Evolutionary conservation across 2,113 vertebrate genomes (phyloP).

Genomic region (Nothobranchius furzeri): DNA sequence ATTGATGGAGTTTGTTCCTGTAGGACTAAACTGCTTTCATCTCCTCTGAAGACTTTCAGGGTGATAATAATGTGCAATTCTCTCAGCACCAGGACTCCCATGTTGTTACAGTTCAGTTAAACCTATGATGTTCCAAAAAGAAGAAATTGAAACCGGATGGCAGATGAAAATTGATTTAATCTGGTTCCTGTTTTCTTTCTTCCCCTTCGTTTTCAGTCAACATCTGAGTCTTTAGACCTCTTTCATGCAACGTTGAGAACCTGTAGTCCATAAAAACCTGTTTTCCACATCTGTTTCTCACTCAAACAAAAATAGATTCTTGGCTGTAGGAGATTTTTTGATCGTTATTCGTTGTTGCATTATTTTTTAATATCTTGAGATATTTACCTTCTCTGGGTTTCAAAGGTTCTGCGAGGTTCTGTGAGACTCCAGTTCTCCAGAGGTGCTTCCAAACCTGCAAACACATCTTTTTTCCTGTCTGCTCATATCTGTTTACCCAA

Average conservation of each 20-base stretch:
- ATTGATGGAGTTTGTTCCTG: background rate
- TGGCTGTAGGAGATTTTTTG: constrained; percentile 22
- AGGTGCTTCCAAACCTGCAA: constrained; percentile 22
- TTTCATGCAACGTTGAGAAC: constrained; percentile 69
- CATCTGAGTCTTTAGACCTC: constrained; percentile 66
- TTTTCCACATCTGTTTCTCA: constrained; percentile 73
- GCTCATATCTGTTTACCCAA: constrained; percentile 48
- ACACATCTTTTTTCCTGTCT: constrained; percentile 54
- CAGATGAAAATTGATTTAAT: constrained; percentile 72
- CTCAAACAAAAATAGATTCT: constrained; percentile 38
- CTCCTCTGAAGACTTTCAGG: constrained; percentile 14
- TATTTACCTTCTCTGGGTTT: constrained; percentile 33
- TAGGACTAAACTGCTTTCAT: constrained; percentile 11
- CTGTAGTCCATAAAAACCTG: constrained; percentile 62
- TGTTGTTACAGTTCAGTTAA: constrained; percentile 60
- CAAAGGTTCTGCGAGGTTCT: too few relatives aligned
- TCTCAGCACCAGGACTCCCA: constrained; percentile 28
- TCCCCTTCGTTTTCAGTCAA: constrained; percentile 65
- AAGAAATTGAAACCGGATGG: constrained; percentile 71
- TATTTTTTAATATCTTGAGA: constrained; percentile 39
- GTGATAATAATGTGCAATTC: constrained; percentile 41
- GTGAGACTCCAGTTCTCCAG: too few relatives aligned
- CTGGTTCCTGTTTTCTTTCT: constrained; percentile 72
- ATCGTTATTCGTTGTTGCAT: constrained; percentile 29
- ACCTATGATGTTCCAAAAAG: constrained; percentile 32